These are phyloP conservation scores for Ophiothrix spiculata DNA, from an alignment of 35 echinoderm and acorn worm species.

Conservation along the genomic window DNA sequence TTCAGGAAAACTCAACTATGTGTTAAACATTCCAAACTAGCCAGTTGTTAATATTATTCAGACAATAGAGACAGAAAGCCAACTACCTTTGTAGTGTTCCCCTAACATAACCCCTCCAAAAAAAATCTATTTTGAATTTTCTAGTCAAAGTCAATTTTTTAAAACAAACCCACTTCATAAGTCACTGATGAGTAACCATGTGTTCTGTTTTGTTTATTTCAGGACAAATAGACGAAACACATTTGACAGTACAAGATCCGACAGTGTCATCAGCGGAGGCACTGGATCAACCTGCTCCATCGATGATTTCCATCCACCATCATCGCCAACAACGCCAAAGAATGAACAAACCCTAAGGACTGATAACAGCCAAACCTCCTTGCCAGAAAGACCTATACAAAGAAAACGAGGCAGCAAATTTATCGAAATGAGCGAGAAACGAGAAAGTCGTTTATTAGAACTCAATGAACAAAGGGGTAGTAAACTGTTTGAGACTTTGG, in stretches of 20 bases:
- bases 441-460: conserved; percentile 85
- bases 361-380: neutral
- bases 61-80: too few species aligned
- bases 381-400: conserved; percentile 6
- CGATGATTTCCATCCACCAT: neutral
- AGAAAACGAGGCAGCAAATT: conserved; percentile 61
- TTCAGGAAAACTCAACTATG: too few species aligned
- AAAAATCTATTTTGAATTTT: too few species aligned
- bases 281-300: neutral
- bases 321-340: neutral
- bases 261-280: neutral
- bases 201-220: too few species aligned
- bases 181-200: too few species aligned
- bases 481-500: conserved; percentile 56
- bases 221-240: conserved; percentile 37
- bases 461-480: conserved; percentile 79
- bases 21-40: too few species aligned
- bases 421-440: conserved; percentile 83
- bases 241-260: neutral
- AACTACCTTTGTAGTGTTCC: too few species aligned
- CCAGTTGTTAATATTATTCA: too few species aligned
- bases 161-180: too few species aligned
- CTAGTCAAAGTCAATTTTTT: too few species aligned
- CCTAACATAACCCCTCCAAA: too few species aligned
- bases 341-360: neutral